Conservation (phyloP, 2,797 vertebrate species). For the Gila robusta region DNA sequence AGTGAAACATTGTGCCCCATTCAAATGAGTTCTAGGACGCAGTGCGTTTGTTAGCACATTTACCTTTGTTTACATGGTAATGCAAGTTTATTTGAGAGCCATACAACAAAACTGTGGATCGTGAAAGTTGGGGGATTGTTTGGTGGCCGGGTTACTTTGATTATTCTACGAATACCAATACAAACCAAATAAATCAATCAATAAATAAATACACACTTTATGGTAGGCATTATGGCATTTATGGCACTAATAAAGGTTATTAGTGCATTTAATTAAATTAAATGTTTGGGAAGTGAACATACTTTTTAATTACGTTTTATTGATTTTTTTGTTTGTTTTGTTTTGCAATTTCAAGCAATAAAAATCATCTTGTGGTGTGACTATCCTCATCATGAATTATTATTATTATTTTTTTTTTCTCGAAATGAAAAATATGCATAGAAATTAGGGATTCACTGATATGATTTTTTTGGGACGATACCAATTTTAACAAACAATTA, state of each 20-base stretch:
- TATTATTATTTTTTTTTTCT: not conserved
- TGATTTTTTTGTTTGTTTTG: too few species aligned
- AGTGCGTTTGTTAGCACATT: slow-evolving; percentile 5
- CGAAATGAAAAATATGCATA: too few species aligned
- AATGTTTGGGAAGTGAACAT: not conserved
- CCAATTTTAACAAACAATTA: too few species aligned
- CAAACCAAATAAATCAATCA: not conserved
- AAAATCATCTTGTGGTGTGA: not conserved
- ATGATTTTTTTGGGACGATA: too few species aligned
- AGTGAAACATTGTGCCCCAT: slow-evolving; percentile 8
- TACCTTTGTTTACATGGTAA: not conserved
- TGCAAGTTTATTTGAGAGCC: not conserved
- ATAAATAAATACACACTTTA: not conserved
- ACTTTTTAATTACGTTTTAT: too few species aligned
- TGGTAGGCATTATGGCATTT: not conserved
- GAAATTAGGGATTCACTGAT: too few species aligned
- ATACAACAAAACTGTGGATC: too few species aligned
- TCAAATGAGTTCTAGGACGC: slow-evolving; percentile 18
- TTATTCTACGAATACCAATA: not conserved
- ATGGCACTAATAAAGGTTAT: not conserved
- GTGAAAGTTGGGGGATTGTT: not conserved
- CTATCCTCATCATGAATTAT: not conserved
- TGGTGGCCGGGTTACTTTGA: not conserved
- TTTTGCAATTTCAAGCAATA: not conserved
- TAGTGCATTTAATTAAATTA: not conserved